phyloP scores from a whole-genome alignment of 1,140 invertebrate species.

The Sitophilus oryzae region DNA sequence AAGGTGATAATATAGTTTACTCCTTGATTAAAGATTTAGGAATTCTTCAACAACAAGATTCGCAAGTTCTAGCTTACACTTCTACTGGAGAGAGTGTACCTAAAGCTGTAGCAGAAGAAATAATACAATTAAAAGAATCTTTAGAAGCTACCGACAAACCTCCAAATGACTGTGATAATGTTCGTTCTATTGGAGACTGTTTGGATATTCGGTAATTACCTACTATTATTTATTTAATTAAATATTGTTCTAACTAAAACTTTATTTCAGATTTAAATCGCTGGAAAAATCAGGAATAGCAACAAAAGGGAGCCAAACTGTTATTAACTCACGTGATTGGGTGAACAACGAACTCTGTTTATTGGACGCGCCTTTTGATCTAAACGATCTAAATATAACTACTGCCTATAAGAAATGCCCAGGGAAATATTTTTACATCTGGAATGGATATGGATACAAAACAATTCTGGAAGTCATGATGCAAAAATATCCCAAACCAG shows the following conservation, averaged over 20 bases:
- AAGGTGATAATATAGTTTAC: slow-evolving; percentile 63
- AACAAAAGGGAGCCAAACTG: neutral
- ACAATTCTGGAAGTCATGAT: slow-evolving; percentile 36
- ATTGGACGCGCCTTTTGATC: slow-evolving; percentile 14
- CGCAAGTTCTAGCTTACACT: slow-evolving; percentile 1
- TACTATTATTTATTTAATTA: too few species aligned
- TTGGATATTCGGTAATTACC: slow-evolving; percentile 18
- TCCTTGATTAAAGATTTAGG: slow-evolving; percentile 54
- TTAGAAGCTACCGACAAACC: slow-evolving; percentile 5
- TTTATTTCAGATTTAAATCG: too few species aligned
- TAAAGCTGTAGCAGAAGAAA: neutral
- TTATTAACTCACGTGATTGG: neutral
- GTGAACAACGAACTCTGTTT: neutral
- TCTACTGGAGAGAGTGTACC: slow-evolving; percentile 22
- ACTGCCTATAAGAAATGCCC: slow-evolving; percentile 20
- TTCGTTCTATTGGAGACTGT: slow-evolving; percentile 19
- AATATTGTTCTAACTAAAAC: too few species aligned
- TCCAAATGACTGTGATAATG: slow-evolving; percentile 12
- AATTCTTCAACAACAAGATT: slow-evolving; percentile 44
- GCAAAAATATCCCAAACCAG: slow-evolving; percentile 30
- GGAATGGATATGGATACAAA: slow-evolving; percentile 37
- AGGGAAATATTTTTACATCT: slow-evolving; percentile 30
- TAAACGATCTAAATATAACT: slow-evolving; percentile 10
- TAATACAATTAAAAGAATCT: slow-evolving; percentile 11
- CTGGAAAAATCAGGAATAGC: neutral